phyloP scores from a whole-genome alignment of 2,888 invertebrate species.

The Scaptomyza reducta region DNA sequence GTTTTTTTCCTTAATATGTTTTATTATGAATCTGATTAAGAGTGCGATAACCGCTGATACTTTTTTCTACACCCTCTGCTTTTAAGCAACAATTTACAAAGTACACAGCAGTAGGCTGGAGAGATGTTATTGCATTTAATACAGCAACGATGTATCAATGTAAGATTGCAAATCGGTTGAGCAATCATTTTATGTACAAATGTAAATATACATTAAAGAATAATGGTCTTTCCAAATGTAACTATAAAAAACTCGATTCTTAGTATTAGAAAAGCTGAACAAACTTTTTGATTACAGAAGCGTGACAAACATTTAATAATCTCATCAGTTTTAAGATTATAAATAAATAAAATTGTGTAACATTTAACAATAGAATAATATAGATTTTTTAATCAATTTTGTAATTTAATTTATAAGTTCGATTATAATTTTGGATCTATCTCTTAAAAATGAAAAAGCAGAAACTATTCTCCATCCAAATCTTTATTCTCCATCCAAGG shows the following conservation, averaged over 20 bases:
- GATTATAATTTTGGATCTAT: too few species aligned
- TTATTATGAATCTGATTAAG: constrained; percentile 53
- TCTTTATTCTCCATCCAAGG: too few species aligned
- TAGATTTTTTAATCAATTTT: too few species aligned
- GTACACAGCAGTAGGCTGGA: background rate
- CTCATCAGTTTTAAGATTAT: background rate
- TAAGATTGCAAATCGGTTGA: background rate
- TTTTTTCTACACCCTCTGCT: constrained; percentile 9
- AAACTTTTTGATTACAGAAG: background rate
- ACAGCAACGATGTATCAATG: background rate
- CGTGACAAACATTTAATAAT: background rate
- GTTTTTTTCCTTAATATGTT: constrained; percentile 33
- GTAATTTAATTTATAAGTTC: too few species aligned
- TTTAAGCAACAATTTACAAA: background rate
- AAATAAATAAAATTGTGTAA: background rate
- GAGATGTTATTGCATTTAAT: background rate
- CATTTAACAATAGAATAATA: too few species aligned
- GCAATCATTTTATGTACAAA: background rate
- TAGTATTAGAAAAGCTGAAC: background rate
- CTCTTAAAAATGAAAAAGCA: too few species aligned
- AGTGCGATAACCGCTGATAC: constrained; percentile 38
- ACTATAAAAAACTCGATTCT: background rate
- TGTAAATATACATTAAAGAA: background rate
- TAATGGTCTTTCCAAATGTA: background rate
- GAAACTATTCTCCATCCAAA: too few species aligned